A percentile compares a stretch with the other conserved stretches of the same genome.
Conservation (phyloP, 2,797 vertebrate species). For the Platyrinchus mystaceus region DNA sequence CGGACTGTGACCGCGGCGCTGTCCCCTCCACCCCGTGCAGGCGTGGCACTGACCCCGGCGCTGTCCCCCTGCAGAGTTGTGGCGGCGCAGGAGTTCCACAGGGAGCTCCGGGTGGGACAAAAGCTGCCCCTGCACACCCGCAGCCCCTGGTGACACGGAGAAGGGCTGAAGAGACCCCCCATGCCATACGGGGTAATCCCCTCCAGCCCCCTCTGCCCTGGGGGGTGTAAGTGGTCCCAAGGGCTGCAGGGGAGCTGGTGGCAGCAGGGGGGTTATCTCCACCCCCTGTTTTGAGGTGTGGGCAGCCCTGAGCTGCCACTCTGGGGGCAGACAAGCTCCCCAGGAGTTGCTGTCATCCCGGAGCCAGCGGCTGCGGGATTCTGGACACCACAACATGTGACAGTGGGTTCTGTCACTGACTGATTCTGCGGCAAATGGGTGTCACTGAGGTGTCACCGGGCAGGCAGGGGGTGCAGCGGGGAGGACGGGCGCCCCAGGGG, state of each 20-base stretch:
- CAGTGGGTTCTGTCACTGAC: fast-evolving
- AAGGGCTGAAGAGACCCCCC: not conserved
- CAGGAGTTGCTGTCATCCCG: fast-evolving
- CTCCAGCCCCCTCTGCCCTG: not conserved
- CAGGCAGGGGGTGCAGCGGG: not conserved
- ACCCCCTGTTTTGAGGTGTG: fast-evolving
- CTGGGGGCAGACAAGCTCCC: not conserved
- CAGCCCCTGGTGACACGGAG: fast-evolving
- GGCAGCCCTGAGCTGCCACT: not conserved
- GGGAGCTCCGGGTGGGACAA: not conserved
- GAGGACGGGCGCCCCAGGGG: not conserved
- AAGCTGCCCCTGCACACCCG: not conserved
- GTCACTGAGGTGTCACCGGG: not conserved
- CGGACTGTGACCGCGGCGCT: not conserved
- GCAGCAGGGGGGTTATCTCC: fast-evolving
- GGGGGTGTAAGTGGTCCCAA: not conserved
- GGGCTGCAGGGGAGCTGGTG: not conserved
- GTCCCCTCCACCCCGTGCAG: not conserved
- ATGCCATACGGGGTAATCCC: not conserved
- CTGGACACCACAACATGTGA: fast-evolving
- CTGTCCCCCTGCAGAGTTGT: not conserved
- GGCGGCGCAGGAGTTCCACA: not conserved
- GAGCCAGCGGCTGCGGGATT: not conserved
- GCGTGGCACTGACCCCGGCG: not conserved
- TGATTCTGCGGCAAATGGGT: fast-evolving